Base-by-base conservation (phyloP, 2,113 vertebrate species). In the Plecturocebus donacophilus region DNA sequence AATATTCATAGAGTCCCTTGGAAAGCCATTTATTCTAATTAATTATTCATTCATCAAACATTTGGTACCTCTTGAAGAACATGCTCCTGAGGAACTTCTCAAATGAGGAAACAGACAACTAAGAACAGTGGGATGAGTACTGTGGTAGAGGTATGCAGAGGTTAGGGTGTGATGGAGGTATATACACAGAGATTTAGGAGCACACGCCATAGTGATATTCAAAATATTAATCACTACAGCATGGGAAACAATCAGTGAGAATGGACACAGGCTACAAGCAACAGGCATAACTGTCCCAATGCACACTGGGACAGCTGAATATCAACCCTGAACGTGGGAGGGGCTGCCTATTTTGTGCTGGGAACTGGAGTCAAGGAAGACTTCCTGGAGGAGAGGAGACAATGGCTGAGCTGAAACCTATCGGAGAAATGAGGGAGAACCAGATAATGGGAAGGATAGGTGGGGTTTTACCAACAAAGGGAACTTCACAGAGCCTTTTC, bases 51-150 rank as follows among this genome's bases (percentile, higher is more conserved):
- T 75, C 1, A 52, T 52, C 49, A 54, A 70, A 56, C 38, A 21
- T 79, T 83, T 42, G n/a, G 17, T 91, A 9, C 30, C 68, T 91
- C 76, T 93, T 61, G 79, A 90, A 42, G 88, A 89, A 47, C 17
- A n/a, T 68, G 45, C 10, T 52, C 80, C 90, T 86, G 64, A 49
- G 85, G 38, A 90, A 58, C 64, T 87, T 90, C 11, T 47, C 47
- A 71, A 38, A 13, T 32, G 91, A 84, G 68, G 54, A 73, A 61
- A 61, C 42, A 91, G 52, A 66, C 38, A 73, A 14, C 47, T 27
- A 2, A 35, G 80, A 73, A 5, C 2, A 14, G 61, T 75, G 8
- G 38, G 25, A 32, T 32, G 86, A 73, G 32, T 9, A 5, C 38
- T 5, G 4, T 20, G 81, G 8, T 25, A 8, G n/a, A 19, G 1